phyloP scores from a whole-genome alignment of 2,113 vertebrate species.

The Hemibagrus wyckioides region DNA sequence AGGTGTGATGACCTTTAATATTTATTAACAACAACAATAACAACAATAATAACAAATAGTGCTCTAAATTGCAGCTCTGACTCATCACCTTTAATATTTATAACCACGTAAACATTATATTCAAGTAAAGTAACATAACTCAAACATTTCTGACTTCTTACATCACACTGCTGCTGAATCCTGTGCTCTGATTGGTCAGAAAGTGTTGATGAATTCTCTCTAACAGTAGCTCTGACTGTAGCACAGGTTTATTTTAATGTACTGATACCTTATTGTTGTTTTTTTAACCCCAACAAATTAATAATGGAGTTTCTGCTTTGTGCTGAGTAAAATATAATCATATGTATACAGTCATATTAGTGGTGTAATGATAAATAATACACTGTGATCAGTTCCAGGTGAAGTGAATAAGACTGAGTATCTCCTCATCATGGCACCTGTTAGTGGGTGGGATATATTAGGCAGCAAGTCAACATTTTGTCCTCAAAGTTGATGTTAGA shows the following conservation, averaged over 20 bases:
- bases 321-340: not conserved
- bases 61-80: not conserved
- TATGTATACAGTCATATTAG: too few species aligned
- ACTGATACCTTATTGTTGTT: not conserved
- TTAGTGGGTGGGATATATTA: too few species aligned
- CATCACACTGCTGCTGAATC: not conserved
- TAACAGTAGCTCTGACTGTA: not conserved
- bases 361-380: too few species aligned
- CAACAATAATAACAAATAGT: not conserved
- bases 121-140: not conserved
- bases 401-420: too few species aligned
- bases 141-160: too few species aligned
- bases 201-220: not conserved
- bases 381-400: too few species aligned
- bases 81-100: not conserved
- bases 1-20: not conserved
- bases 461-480: too few species aligned
- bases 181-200: not conserved
- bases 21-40: not conserved
- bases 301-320: too few species aligned
- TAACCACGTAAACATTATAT: not conserved
- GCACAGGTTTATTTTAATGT: not conserved
- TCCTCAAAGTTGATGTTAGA: too few species aligned
- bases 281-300: not conserved
- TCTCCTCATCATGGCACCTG: too few species aligned